These are phyloP conservation scores for Sciurus niger DNA, from an alignment of 2,113 vertebrate species.

Conservation along the genomic window DNA sequence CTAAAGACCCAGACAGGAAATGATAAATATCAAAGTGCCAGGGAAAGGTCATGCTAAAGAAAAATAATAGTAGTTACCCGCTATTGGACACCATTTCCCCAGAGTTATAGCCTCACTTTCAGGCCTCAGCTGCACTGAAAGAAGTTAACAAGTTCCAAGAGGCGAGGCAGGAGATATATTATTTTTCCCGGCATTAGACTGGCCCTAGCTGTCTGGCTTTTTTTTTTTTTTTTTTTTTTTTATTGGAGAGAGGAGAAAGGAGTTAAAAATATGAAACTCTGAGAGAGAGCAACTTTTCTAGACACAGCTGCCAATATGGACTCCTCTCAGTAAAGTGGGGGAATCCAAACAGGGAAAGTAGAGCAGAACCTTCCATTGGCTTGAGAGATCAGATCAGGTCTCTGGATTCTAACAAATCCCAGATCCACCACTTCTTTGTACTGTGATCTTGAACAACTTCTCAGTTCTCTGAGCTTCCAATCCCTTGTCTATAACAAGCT, in stretches of 20 bases:
- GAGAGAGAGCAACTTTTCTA: background rate
- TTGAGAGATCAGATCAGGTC: background rate
- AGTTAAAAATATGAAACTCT: background rate
- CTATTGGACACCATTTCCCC: background rate
- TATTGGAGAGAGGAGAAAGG: background rate
- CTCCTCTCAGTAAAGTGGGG: background rate
- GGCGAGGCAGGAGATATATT: too few relatives aligned
- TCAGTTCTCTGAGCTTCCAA: background rate
- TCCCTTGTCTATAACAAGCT: background rate
- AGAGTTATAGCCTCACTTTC: background rate
- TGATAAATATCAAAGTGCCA: background rate
- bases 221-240: background rate
- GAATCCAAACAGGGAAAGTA: background rate
- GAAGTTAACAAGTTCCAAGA: background rate
- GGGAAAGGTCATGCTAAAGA: background rate
- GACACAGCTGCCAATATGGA: background rate
- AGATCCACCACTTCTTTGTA: accelerated
- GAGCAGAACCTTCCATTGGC: background rate
- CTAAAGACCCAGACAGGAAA: background rate
- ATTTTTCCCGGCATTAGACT: background rate
- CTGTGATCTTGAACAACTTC: background rate
- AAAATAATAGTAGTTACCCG: background rate
- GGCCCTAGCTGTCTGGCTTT: background rate
- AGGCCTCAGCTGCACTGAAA: background rate
- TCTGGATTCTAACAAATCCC: background rate